Evolutionary conservation across 92 coral and sea anemone genomes (phyloP).

Genomic region (Porites cylindrica): DNA sequence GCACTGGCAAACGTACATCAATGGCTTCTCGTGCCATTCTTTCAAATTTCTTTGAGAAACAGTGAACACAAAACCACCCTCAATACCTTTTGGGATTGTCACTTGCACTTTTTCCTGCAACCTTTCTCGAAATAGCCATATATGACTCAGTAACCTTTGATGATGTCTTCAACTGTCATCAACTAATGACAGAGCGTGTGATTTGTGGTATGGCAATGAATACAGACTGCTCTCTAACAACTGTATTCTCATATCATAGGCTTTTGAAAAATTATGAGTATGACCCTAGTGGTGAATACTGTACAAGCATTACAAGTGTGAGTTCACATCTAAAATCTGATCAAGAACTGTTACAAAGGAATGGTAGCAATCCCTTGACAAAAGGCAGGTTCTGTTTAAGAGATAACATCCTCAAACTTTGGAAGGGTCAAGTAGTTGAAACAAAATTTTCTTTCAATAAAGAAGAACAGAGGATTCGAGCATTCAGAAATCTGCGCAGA

Average conservation of each 20-base stretch:
- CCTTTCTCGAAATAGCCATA: no score
- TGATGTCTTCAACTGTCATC: no score
- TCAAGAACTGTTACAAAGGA: not conserved
- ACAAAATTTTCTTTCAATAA: not conserved
- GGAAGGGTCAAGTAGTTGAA: not conserved
- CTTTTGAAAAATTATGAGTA: not conserved
- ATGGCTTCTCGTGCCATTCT: no score
- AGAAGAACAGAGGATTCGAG: not conserved
- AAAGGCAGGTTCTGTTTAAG: not conserved
- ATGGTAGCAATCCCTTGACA: not conserved
- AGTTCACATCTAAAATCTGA: not conserved
- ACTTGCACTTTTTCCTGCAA: no score
- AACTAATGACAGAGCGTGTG: no score
- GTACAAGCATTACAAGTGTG: not conserved
- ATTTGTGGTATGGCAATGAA: no score
- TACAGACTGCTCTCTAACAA: no score
- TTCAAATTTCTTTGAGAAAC: no score
- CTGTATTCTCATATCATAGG: not conserved
- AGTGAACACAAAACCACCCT: no score
- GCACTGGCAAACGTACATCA: no score
- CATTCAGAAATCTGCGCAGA: not conserved
- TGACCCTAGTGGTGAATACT: not conserved
- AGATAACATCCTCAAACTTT: not conserved
- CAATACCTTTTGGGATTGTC: no score
- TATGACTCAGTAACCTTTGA: no score